These are phyloP conservation scores for Oryzias woworae DNA, from an alignment of 2,113 vertebrate genomes.

Conservation along the genomic window DNA sequence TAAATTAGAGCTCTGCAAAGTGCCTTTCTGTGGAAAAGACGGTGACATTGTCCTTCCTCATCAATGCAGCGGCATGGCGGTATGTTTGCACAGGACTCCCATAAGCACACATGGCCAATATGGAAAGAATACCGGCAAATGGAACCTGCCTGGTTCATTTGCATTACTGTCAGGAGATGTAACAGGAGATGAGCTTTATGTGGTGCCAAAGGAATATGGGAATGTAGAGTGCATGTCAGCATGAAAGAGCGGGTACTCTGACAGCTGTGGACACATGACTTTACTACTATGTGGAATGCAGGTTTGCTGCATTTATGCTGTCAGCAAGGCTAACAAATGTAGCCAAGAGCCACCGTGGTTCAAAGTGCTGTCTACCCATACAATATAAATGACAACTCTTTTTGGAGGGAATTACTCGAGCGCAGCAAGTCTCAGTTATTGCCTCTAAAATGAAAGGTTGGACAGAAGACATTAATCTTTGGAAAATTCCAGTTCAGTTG, in stretches of 20 bases:
- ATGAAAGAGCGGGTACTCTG: conserved; percentile 34
- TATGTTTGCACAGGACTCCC: conserved; percentile 50
- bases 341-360: conserved; percentile 8
- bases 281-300: conserved; percentile 59
- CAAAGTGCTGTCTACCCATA: conserved; percentile 27
- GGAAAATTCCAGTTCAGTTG: background rate
- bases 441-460: background rate
- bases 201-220: conserved; percentile 32
- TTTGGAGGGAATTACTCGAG: background rate
- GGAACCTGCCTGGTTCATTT: conserved; percentile 31
- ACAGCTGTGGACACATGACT: conserved; percentile 26
- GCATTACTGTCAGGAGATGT: conserved; percentile 40
- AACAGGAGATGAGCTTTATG: conserved; percentile 42
- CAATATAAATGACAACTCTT: background rate
- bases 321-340: conserved; percentile 23
- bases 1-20: background rate
- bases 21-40: background rate
- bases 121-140: conserved; percentile 39
- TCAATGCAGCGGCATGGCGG: conserved; percentile 6
- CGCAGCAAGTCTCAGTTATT: background rate
- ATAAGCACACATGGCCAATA: conserved; percentile 49
- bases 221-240: conserved; percentile 19
- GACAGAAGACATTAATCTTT: background rate
- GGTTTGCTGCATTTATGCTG: conserved; percentile 55
- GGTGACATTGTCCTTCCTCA: background rate